Evolutionary conservation across 2,113 vertebrate genomes (phyloP).

Genomic region (Datnioides undecimradiatus): DNA sequence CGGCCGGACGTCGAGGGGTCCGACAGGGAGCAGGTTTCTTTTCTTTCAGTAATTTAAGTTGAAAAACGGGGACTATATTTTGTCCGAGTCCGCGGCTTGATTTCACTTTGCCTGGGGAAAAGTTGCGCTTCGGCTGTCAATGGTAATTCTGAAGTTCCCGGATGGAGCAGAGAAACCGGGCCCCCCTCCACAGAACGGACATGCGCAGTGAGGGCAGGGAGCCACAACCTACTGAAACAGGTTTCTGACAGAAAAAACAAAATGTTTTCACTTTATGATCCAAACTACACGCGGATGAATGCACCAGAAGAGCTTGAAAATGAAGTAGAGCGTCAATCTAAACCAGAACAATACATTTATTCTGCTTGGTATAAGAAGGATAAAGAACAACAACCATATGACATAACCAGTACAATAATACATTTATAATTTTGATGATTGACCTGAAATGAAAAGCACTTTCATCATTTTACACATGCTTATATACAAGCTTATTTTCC

Average conservation of each 20-base stretch:
- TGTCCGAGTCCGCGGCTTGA: slow-evolving; percentile 92
- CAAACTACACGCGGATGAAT: not conserved
- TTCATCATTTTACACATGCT: not conserved
- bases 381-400: not conserved
- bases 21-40: not conserved
- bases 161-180: slow-evolving; percentile 87
- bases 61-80: slow-evolving; percentile 90
- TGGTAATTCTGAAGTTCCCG: slow-evolving; percentile 93
- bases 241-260: not conserved
- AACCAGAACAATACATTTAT: not conserved
- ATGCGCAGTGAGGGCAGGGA: slow-evolving; percentile 65
- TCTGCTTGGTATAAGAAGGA: not conserved
- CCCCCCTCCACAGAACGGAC: slow-evolving; percentile 55
- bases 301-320: not conserved
- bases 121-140: slow-evolving; percentile 93
- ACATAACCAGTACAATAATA: not conserved
- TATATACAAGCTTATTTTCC: not conserved
- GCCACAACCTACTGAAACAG: not conserved
- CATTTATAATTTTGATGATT: not conserved
- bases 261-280: no score
- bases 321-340: not conserved
- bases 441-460: no score
- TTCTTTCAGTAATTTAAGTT: slow-evolving; percentile 76
- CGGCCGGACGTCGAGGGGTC: slow-evolving; percentile 37
- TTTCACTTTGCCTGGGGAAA: slow-evolving; percentile 92